Evolutionary conservation across 1,140 invertebrate genomes (phyloP), one percentile per base, ranked within the genome.

Genomic region (Euura saliciscinereae): DNA sequence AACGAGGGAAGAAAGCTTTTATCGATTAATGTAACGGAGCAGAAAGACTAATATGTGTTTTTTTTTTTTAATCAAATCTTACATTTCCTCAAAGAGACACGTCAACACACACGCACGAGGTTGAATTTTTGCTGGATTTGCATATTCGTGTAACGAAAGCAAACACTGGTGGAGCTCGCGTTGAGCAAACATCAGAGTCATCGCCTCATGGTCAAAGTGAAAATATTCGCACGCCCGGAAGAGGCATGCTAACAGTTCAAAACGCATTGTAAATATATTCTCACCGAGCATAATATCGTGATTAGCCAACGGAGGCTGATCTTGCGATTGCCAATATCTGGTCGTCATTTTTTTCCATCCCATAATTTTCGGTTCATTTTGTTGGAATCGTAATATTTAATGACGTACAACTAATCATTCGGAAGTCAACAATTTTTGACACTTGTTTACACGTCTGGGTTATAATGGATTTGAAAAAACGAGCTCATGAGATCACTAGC

Each of bases 81-180:
- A 70, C 69, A 5, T 59, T 59, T 59, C 51, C 51, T 59, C 51
- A 59, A 59, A 59, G 51, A 8, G 6, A 11, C 13, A 59, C 51
- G 10, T 59, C 51, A 59, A 59, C 51, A 59, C 0, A 6, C 51
- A 59, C 13, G 2, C 51, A 6, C 51, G 66, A 10, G 4, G 66
- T 42, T 42, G 4, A 28, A 28, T 28, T 44, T 28, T 42, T 67
- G 66, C 66, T 11, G 66, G 7, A 67, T 67, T 67, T 67, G 66
- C 66, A 67, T 67, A 67, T 67, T 67, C 66, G 66, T 6, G 66
- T 67, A 67, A 67, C 66, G 66, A 42, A 67, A 67, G 66, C 66
- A 67, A 67, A 67, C 66, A 67, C 43, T 11, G 8, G 10, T 10
- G 43, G 11, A 67, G 43, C 66, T 67, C 66, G 13, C 66, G 66